Evolutionary conservation across 2,888 invertebrate genomes (phyloP), one percentile per base, ranked within the genome.

Genomic region (Morpho achilles): DNA sequence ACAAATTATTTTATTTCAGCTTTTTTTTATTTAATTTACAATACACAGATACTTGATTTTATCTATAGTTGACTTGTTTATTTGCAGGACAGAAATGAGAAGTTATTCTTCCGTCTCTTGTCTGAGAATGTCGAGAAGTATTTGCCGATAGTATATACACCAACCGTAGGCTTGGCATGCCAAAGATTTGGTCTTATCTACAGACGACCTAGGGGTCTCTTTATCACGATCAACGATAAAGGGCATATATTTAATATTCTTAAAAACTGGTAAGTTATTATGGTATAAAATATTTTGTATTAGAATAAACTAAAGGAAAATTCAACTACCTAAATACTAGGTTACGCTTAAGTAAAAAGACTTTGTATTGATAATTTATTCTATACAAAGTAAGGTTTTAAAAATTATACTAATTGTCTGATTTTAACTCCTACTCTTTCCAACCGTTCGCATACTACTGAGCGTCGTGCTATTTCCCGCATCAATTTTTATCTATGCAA

Each of bases 91-190:
- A 94, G 98, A 78, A 99, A 99, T 87, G 99, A 99, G 88, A 95
- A 97, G 76, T 92, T 99, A 67, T 99, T 98, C 92, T 99, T 98
- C 91, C 94, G 97, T 64, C 93, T 99, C 51, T 85, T 99, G 50
- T 93, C 95, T 63, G 97, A 99, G 84, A 96, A 99, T 82, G 95
- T 98, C 62, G 97, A 98, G 82, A 94, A 95, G 76, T 94, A 98
- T 87, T 96, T 99, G 95, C 99, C 99, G 0, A 97, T 99, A 73
- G 97, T 99, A 16, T 99, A 99, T 82, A 99, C 99, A 0, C 99
- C 99, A 0, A 99, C 99, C 0, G 99, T 99, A 16, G 99, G 99
- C 1, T 91, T 96, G 76, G 99, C 99, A 0, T 99, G 99, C 80
- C 99, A 99, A 89, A 96, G 97, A 76, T 99, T 98, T 77, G 99